phyloP scores from a whole-genome alignment of 2,888 invertebrate genomes.

The Thyatira batis region DNA sequence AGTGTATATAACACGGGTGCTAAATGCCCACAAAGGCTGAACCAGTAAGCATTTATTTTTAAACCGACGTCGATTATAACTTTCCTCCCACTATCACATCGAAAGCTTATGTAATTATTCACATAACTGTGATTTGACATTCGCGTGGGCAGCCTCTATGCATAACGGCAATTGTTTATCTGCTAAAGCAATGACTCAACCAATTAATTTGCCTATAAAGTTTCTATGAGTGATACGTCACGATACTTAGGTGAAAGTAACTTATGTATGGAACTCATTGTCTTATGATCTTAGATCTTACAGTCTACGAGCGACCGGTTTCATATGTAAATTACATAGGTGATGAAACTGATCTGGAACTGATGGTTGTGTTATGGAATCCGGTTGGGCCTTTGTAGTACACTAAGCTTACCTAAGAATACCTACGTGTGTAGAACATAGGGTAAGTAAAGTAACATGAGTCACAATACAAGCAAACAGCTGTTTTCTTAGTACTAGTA shows the following conservation, averaged over 20 bases:
- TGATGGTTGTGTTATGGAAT: constrained; percentile 16
- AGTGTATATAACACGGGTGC: too few species aligned
- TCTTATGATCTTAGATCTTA: constrained; percentile 36
- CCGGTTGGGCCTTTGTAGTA: constrained; percentile 1
- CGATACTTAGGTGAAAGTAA: constrained; percentile 40
- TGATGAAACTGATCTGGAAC: constrained; percentile 44
- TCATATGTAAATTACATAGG: constrained; percentile 40
- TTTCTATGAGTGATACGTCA: constrained; percentile 10
- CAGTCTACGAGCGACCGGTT: constrained; percentile 38
- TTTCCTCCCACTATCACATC: neutral
- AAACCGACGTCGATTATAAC: too few species aligned
- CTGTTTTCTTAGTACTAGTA: too few species aligned
- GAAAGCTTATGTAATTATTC: neutral
- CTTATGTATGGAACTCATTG: constrained; percentile 44
- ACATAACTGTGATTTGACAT: neutral
- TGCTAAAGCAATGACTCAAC: constrained; percentile 3
- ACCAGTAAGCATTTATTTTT: too few species aligned
- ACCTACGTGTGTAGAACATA: too few species aligned
- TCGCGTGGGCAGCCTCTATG: neutral
- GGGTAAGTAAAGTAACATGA: too few species aligned
- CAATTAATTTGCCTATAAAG: constrained; percentile 23
- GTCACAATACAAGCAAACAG: too few species aligned
- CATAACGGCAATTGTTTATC: neutral
- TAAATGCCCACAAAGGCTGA: too few species aligned
- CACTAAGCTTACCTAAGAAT: neutral